phyloP scores from a whole-genome alignment of 92 coral and sea anemone species.

The Zoanthus sociatus region DNA sequence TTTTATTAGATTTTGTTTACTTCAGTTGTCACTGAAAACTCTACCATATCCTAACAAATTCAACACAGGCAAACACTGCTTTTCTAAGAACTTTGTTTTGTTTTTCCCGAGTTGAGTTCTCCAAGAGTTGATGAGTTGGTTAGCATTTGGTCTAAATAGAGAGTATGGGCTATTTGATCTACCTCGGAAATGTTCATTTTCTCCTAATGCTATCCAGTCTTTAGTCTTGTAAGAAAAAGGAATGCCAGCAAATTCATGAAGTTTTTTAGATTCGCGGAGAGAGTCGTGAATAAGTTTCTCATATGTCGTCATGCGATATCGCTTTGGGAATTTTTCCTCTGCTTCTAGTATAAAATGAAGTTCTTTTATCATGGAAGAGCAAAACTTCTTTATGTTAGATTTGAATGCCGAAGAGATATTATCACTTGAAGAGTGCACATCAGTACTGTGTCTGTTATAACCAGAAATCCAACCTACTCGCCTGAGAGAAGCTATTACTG shows the following conservation, averaged over 20 bases:
- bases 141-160: conserved; percentile 67
- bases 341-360: conserved; percentile 67
- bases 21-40: neutral
- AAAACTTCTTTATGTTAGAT: conserved; percentile 67
- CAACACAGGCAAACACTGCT: conserved; percentile 76
- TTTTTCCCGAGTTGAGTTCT: conserved; percentile 48
- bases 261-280: conserved; percentile 42
- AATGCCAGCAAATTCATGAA: conserved; percentile 73
- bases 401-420: conserved; percentile 34
- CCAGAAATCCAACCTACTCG: conserved; percentile 84
- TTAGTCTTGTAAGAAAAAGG: conserved; percentile 52
- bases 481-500: conserved; percentile 79
- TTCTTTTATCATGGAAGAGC: conserved; percentile 65
- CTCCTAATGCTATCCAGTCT: conserved; percentile 55
- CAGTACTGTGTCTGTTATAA: conserved; percentile 31
- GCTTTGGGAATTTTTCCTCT: conserved; percentile 50
- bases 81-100: conserved; percentile 63
- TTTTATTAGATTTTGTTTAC: neutral
- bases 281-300: conserved; percentile 74
- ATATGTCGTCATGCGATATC: conserved; percentile 71
- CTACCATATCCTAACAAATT: conserved; percentile 56
- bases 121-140: conserved; percentile 71
- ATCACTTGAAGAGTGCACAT: neutral
- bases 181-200: neutral
- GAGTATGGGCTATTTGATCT: conserved; percentile 53